Base-by-base conservation (phyloP, 2,888 invertebrate species). In the Eristalis tenax region DNA sequence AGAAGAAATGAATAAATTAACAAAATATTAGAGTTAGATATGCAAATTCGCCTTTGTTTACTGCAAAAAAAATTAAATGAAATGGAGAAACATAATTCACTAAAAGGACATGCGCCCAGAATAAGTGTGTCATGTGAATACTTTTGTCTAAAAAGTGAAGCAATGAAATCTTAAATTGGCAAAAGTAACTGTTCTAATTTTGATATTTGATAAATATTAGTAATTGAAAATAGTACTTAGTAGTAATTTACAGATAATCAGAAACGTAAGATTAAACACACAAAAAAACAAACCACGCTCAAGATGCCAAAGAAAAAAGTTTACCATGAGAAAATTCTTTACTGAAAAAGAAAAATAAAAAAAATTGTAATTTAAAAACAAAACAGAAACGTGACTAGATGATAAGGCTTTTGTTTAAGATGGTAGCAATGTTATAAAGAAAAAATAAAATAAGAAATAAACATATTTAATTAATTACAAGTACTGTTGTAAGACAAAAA, bases 1-100 rank as follows among this genome's bases (percentile, higher is more conserved):
- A 18, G 28, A 35, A 81, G 75, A 38, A 15, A 15, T 66, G 50
- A 38, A 18, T 59, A 78, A 77, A 43, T 38, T 64, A 56, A 56
- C 69, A 86, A 68, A 57, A 69, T 59, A 65, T 70, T 82, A 83
- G 79, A 71, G 23, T 79, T 83, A 83, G 73, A 68, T 73, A 83
- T 77, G 84, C 80, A 84, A 88, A 77, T 88, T 88, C 70, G 86
- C 83, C 87, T 83, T 87, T 76, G 79, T 83, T 85, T 87, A 87
- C 86, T 78, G 86, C 87, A 87, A 75, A 83, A 76, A 68, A 63
- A 69, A 63, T 61, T 35, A n/a, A 38, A 66, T 15, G 18, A 64
- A 32, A 70, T 15, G 23, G 50, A 1, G 1, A 10, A 50, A 50
- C 1, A 18, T 2, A 18, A 50, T 8, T 8, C 18, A 5, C n/a